Evolutionary conservation across 2,888 invertebrate genomes (phyloP).

Genomic region (Ctena decussata): DNA sequence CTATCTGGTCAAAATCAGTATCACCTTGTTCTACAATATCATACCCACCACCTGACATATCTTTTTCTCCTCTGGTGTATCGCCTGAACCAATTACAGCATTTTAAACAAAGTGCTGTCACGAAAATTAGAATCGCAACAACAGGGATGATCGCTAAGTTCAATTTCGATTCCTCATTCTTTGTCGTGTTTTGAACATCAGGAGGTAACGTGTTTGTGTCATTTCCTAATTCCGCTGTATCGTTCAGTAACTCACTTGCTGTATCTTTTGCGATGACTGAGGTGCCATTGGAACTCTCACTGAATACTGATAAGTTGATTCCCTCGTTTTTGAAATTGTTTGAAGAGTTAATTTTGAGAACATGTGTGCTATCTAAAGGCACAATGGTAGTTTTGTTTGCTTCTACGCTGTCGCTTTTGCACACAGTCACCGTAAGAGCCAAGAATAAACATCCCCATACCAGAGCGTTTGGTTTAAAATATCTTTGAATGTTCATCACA

Average conservation of each 20-base stretch:
- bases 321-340: too few species aligned
- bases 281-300: not conserved
- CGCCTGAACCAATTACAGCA: conserved; percentile 65
- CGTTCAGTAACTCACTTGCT: too few species aligned
- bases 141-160: conserved; percentile 65
- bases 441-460: not conserved
- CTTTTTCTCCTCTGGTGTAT: conserved; percentile 59
- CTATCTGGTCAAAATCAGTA: conserved; percentile 46
- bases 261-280: not conserved
- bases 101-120: conserved; percentile 59
- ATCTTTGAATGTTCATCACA: not conserved
- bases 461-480: not conserved
- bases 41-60: conserved; percentile 53
- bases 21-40: conserved; percentile 58
- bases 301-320: too few species aligned
- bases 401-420: not conserved
- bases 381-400: not conserved
- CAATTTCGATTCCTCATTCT: conserved; percentile 19
- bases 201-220: not conserved
- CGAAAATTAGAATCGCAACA: conserved; percentile 59
- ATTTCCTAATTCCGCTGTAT: not conserved
- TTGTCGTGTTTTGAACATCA: not conserved
- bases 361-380: not conserved
- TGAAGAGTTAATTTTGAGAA: not conserved
- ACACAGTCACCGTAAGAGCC: not conserved